Conservation (phyloP, 2,113 vertebrate genomes). For the Sakesphorus luctuosus region DNA sequence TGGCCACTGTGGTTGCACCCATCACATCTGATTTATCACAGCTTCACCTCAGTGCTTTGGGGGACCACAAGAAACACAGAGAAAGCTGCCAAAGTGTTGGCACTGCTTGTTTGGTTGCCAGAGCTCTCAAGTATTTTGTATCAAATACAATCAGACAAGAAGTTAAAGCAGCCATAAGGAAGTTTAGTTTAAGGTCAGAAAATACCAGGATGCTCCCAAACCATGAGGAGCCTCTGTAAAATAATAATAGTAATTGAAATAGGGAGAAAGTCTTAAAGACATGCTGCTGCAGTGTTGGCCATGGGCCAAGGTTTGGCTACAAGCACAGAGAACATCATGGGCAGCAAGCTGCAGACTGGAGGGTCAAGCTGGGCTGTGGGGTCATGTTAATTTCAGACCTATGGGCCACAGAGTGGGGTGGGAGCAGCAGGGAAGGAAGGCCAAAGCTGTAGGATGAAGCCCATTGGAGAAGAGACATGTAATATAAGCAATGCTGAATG, state of each 20-base stretch:
- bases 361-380: too few species aligned
- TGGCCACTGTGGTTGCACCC: not conserved
- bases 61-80: not conserved
- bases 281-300: not conserved
- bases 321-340: rapidly evolving
- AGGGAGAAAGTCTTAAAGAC: not conserved
- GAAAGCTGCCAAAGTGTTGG: not conserved
- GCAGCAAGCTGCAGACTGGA: not conserved
- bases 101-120: not conserved
- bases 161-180: not conserved
- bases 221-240: not conserved
- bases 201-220: not conserved
- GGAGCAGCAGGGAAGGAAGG: not conserved
- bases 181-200: not conserved
- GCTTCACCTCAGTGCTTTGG: not conserved
- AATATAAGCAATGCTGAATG: not conserved
- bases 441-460: not conserved
- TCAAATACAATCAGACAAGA: not conserved
- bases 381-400: not conserved
- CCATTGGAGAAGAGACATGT: rapidly evolving
- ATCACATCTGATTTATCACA: not conserved
- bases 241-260: not conserved
- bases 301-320: not conserved
- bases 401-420: not conserved
- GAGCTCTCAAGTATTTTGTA: not conserved